phyloP scores from a whole-genome alignment of 2,797 vertebrate species.

The Coluber constrictor region DNA sequence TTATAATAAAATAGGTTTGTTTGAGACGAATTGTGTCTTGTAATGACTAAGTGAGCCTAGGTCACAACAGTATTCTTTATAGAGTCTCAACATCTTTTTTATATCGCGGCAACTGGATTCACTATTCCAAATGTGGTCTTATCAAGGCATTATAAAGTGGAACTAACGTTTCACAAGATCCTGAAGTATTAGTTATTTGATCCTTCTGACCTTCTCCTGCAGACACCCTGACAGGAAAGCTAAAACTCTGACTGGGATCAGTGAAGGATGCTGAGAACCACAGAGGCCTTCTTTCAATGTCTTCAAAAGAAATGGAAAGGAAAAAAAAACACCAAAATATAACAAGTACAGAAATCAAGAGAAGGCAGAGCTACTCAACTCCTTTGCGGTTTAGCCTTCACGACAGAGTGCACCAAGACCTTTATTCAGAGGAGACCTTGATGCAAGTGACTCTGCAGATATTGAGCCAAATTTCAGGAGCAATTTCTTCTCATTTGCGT shows the following conservation, averaged over 20 bases:
- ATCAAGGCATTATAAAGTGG: background rate
- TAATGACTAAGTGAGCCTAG: too few species aligned
- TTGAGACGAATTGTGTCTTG: too few species aligned
- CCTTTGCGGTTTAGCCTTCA: background rate
- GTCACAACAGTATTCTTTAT: background rate
- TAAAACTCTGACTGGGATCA: background rate
- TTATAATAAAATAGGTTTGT: too few species aligned
- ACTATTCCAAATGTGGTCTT: background rate
- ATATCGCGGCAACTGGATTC: background rate
- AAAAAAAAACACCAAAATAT: background rate
- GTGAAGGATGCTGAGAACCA: background rate
- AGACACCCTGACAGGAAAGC: background rate
- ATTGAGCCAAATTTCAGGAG: background rate
- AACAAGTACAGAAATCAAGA: background rate
- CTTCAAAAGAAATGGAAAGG: background rate
- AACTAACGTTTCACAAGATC: too few species aligned
- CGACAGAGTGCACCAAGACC: background rate
- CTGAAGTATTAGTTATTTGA: background rate
- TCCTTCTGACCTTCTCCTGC: background rate
- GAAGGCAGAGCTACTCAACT: background rate
- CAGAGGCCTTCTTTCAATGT: background rate
- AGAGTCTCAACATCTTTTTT: background rate
- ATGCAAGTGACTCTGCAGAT: background rate
- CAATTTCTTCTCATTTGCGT: background rate
- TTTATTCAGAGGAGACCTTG: background rate